Evolutionary conservation across 2,888 invertebrate species (phyloP).

Genomic region (Girardia tigrina): DNA sequence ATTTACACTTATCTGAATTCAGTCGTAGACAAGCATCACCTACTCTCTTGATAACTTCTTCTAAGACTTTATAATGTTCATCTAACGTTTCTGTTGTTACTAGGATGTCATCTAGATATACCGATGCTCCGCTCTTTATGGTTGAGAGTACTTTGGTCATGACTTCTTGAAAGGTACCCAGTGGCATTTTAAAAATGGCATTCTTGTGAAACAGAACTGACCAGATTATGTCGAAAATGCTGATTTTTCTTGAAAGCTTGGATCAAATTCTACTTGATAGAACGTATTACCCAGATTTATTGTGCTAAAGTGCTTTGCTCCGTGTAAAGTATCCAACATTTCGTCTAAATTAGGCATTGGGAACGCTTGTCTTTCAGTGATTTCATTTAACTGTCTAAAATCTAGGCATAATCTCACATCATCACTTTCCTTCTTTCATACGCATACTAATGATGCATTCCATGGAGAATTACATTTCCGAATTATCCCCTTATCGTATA

Average conservation of each 20-base stretch:
- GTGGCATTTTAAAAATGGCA: too few relatives aligned
- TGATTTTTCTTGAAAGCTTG: slow-evolving; percentile 33
- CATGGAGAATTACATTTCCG: slow-evolving; percentile 32
- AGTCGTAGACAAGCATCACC: neutral
- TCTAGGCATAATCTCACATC: slow-evolving; percentile 37
- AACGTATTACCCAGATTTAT: slow-evolving; percentile 36
- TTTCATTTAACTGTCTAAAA: slow-evolving; percentile 33
- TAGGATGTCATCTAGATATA: neutral
- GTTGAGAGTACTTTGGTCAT: neutral
- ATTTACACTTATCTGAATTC: neutral
- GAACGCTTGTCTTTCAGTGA: slow-evolving; percentile 35
- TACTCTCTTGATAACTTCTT: neutral
- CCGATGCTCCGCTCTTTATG: neutral
- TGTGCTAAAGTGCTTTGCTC: slow-evolving; percentile 33
- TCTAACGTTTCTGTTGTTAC: neutral
- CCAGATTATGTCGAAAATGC: slow-evolving; percentile 35
- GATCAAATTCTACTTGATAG: slow-evolving; percentile 35
- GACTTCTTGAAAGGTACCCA: too few relatives aligned
- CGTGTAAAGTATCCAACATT: slow-evolving; percentile 37
- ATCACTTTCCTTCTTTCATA: slow-evolving; percentile 38
- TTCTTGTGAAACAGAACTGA: neutral
- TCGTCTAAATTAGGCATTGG: slow-evolving; percentile 37
- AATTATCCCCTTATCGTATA: neutral
- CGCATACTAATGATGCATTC: slow-evolving; percentile 37
- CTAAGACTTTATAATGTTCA: neutral